Conservation (phyloP, 2,888 invertebrate species). For the Salpingus planirostris region DNA sequence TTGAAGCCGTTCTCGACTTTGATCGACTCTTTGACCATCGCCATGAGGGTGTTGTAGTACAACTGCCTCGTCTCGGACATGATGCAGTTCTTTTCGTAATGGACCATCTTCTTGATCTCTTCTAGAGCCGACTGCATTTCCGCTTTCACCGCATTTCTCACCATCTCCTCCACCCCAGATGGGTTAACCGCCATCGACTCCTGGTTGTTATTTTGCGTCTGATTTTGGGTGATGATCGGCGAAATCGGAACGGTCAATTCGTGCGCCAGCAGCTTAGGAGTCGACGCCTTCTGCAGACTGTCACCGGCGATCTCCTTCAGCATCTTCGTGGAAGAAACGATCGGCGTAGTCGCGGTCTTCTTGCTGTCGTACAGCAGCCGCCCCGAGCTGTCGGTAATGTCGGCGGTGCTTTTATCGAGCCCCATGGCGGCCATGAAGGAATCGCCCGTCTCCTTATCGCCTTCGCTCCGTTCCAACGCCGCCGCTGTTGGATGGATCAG, state of each 20-base stretch:
- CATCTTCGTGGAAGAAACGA: conserved; percentile 1
- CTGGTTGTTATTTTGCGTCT: neutral
- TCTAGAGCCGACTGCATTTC: conserved; percentile 19
- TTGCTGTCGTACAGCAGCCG: conserved; percentile 1
- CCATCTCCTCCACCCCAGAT: conserved; percentile 3
- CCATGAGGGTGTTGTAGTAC: conserved; percentile 31
- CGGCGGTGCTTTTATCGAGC: conserved; percentile 12
- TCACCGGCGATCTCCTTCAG: neutral
- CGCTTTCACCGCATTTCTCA: conserved; percentile 17
- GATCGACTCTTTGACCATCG: conserved; percentile 33
- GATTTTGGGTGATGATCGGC: neutral
- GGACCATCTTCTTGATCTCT: conserved; percentile 22
- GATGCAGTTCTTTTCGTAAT: conserved; percentile 23
- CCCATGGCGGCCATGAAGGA: conserved; percentile 32
- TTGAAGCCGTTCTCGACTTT: conserved; percentile 28
- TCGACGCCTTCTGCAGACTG: neutral
- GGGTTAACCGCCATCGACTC: too few relatives aligned
- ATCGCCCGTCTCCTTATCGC: conserved; percentile 16
- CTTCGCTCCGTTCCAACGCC: neutral
- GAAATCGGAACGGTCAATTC: neutral
- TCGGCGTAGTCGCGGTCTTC: neutral
- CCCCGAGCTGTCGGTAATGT: neutral
- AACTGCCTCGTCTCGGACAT: conserved; percentile 25
- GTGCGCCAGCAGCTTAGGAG: neutral
- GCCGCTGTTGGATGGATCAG: too few relatives aligned